Conservation (phyloP, 2,888 invertebrate species). For the Tanytarsus gracilentus region DNA sequence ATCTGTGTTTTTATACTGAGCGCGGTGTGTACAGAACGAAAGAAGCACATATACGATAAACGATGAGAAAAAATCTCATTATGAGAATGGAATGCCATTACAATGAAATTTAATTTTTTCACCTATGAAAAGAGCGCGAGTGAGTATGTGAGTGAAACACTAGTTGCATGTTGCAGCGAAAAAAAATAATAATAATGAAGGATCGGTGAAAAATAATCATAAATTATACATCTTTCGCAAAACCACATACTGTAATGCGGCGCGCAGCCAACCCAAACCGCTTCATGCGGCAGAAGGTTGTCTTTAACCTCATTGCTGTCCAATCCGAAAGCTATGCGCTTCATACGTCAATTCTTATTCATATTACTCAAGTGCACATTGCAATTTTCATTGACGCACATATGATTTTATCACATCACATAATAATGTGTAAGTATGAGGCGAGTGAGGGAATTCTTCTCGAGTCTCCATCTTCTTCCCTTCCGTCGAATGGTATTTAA, state of each 20-base stretch:
- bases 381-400: not conserved
- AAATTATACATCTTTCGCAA: conserved; percentile 21
- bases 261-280: conserved; percentile 16
- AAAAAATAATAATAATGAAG: conserved; percentile 18
- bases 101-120: conserved; percentile 17
- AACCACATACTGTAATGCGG: conserved; percentile 6
- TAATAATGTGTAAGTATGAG: too few species aligned
- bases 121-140: not conserved
- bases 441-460: too few species aligned
- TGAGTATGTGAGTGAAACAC: not conserved
- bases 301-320: not conserved
- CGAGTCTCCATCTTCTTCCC: too few species aligned
- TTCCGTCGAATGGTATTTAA: too few species aligned
- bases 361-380: not conserved
- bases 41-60: conserved; percentile 7
- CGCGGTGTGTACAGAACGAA: not conserved
- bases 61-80: conserved; percentile 25
- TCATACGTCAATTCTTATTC: conserved; percentile 1
- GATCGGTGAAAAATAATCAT: conserved; percentile 27
- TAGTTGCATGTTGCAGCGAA: conserved; percentile 21
- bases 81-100: conserved; percentile 20
- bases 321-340: conserved; percentile 22
- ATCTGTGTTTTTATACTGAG: conserved; percentile 1
- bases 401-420: conserved; percentile 3
- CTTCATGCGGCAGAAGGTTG: not conserved